Evolutionary conservation across 2,113 vertebrate species (phyloP).

Genomic region (Prunella fulvescens): DNA sequence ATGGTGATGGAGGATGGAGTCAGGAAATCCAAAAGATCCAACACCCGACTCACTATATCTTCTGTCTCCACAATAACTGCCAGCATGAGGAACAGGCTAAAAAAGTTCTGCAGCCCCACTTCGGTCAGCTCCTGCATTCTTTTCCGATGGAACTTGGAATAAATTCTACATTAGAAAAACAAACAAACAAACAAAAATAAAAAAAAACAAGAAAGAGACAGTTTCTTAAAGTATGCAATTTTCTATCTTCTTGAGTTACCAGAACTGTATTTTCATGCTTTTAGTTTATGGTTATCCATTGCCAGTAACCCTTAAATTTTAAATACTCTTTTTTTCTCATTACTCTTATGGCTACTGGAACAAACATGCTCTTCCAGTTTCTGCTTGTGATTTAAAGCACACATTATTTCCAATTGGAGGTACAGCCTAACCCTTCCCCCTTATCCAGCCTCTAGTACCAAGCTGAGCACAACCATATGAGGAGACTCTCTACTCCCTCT

Average conservation of each 20-base stretch:
- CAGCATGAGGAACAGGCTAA: slow-evolving; percentile 87
- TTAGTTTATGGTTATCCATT: background rate
- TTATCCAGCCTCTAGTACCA: background rate
- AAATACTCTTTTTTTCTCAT: background rate
- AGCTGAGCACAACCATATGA: background rate
- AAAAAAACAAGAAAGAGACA: background rate
- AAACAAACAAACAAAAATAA: background rate
- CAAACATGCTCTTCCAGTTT: background rate
- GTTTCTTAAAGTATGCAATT: background rate
- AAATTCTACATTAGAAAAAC: slow-evolving; percentile 78
- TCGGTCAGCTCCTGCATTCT: slow-evolving; percentile 93
- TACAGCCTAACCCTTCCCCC: background rate
- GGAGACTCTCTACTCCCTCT: background rate
- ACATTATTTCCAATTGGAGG: accelerated
- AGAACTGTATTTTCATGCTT: background rate
- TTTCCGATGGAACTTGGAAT: slow-evolving; percentile 92
- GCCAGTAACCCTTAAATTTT: background rate
- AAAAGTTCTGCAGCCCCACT: slow-evolving; percentile 89
- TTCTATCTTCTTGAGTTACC: background rate
- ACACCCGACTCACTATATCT: slow-evolving; percentile 82
- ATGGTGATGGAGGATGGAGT: slow-evolving; percentile 65
- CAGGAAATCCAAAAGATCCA: slow-evolving; percentile 83
- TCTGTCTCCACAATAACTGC: slow-evolving; percentile 83
- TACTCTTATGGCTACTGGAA: background rate
- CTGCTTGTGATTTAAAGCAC: background rate